Evolutionary conservation across 2,113 vertebrate genomes (phyloP).

Genomic region (Xiphorhynchus elegans): DNA sequence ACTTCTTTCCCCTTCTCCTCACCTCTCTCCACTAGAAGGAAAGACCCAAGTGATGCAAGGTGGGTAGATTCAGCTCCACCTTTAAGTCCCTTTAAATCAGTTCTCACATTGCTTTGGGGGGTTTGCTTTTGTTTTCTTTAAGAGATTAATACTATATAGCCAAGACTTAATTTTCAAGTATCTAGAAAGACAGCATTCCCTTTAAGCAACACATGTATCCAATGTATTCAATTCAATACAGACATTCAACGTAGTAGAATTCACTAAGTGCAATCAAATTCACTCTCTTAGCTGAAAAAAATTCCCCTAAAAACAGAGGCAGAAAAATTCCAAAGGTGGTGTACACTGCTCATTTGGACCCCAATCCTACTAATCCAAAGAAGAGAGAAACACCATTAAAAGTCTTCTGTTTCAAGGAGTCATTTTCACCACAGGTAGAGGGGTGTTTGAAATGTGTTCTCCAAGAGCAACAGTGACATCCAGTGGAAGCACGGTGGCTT

Average conservation of each 20-base stretch:
- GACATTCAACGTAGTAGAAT: neutral
- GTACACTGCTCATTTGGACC: neutral
- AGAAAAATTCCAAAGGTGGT: neutral
- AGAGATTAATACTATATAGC: neutral
- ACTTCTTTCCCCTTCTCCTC: neutral
- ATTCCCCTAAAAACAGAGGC: neutral
- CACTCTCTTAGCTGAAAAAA: neutral
- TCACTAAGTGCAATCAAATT: neutral
- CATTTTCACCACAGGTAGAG: slow-evolving; percentile 16
- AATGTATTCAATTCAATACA: neutral
- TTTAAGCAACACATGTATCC: neutral
- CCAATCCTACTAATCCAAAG: neutral
- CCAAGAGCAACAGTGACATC: slow-evolving; percentile 61
- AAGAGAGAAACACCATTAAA: neutral
- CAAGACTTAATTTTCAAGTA: neutral
- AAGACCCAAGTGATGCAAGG: neutral
- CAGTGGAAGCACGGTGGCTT: slow-evolving; percentile 17
- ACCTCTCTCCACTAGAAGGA: neutral
- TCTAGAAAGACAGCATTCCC: neutral
- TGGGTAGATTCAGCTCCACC: neutral
- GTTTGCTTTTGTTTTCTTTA: neutral
- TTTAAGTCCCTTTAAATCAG: neutral
- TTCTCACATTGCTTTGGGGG: neutral
- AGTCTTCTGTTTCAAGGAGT: neutral
- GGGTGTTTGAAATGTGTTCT: neutral